phyloP scores from a whole-genome alignment of 2,797 vertebrate genomes.

The Podarcis siculus region DNA sequence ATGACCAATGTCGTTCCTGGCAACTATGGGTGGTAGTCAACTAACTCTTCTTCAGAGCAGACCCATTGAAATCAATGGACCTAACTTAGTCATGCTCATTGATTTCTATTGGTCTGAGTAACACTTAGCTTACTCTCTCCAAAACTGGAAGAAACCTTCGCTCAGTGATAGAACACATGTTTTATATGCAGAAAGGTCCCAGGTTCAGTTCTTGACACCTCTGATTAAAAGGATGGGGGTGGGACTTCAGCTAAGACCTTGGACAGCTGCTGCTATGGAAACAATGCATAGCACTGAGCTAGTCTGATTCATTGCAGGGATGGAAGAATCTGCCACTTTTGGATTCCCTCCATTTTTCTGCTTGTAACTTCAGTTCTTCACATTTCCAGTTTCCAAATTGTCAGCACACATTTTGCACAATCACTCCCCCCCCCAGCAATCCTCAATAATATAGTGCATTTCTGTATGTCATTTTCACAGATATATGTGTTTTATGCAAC shows the following conservation, averaged over 20 bases:
- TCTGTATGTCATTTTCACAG: no score
- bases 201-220: neutral
- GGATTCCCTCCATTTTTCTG: no score
- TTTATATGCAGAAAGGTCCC: neutral
- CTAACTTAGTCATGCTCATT: no score
- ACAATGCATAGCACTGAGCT: neutral
- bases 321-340: neutral
- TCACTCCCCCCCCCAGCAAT: no score
- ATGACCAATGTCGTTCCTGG: neutral
- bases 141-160: neutral
- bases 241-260: neutral
- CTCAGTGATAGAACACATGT: neutral
- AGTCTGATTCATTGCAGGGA: no score
- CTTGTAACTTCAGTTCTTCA: neutral
- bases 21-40: neutral
- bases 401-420: no score
- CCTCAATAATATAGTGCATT: no score
- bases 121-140: no score
- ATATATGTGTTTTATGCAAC: no score
- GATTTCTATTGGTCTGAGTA: no score
- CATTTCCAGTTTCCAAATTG: neutral
- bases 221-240: neutral
- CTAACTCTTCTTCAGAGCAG: no score
- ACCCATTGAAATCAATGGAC: no score
- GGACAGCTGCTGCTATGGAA: neutral